A percentile compares a stretch with the other conserved stretches of the same genome.
Conservation (phyloP, 2,797 vertebrate genomes). For the Urophycis tenuis region DNA sequence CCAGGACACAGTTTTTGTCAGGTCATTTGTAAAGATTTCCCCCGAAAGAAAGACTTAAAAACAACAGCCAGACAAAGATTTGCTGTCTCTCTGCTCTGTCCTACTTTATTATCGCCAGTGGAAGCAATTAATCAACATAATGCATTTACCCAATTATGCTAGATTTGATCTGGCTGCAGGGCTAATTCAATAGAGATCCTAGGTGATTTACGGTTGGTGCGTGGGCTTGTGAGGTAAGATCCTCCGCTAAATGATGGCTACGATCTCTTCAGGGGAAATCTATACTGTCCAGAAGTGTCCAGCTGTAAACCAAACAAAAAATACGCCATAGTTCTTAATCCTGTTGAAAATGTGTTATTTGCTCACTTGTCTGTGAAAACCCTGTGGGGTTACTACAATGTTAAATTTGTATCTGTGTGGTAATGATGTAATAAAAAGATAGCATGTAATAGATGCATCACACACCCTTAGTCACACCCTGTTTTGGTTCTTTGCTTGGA, state of each 20-base stretch:
- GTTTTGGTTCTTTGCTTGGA: not conserved
- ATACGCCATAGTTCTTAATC: not conserved
- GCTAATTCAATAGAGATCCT: constrained; percentile 65
- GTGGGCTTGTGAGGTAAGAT: constrained; percentile 34
- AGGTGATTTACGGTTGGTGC: constrained; percentile 64
- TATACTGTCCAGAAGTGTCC: not conserved
- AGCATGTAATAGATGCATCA: not conserved
- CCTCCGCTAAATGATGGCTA: constrained; percentile 35
- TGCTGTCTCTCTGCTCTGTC: constrained; percentile 31
- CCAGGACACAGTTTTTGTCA: constrained; percentile 34
- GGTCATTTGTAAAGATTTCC: constrained; percentile 55
- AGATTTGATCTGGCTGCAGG: constrained; percentile 63
- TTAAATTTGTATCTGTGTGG: not conserved
- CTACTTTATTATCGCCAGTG: constrained; percentile 56
- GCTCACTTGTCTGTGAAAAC: not conserved
- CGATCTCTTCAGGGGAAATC: constrained; percentile 32
- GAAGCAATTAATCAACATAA: constrained; percentile 69
- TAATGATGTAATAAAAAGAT: not conserved
- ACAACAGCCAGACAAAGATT: constrained; percentile 40
- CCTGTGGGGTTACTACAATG: not conserved
- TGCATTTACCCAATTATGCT: constrained; percentile 68
- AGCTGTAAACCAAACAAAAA: not conserved
- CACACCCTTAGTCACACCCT: not conserved
- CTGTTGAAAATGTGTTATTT: not conserved
- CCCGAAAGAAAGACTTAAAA: constrained; percentile 22